These are phyloP conservation scores for Penelope pileata DNA, from an alignment of 2,113 vertebrate genomes.

Conservation along the genomic window DNA sequence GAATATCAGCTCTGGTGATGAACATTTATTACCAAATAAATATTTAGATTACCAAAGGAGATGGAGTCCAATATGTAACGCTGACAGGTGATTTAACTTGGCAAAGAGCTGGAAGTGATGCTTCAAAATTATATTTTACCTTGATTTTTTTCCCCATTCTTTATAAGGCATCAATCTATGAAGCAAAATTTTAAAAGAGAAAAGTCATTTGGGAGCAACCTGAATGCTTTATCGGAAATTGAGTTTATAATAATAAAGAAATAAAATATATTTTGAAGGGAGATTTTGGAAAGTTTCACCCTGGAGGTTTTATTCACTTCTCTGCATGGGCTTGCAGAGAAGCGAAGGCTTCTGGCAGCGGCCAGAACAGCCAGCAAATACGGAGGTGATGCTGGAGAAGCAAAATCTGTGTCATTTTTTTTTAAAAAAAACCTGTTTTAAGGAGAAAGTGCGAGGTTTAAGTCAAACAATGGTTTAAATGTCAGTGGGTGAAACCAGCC, in stretches of 20 bases:
- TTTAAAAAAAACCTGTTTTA: fast-evolving
- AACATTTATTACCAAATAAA: neutral
- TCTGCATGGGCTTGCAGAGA: neutral
- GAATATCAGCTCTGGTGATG: neutral
- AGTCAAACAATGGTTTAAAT: neutral
- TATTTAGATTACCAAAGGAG: neutral
- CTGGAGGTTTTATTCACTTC: neutral
- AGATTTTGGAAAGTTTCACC: neutral
- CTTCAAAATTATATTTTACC: too few relatives aligned
- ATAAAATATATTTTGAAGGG: neutral
- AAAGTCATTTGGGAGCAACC: neutral
- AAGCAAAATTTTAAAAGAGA: neutral
- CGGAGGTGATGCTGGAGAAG: neutral
- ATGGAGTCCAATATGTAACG: too few relatives aligned
- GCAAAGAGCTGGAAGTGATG: neutral
- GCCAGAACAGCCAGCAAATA: neutral
- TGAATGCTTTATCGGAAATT: neutral
- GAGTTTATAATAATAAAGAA: neutral
- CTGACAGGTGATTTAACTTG: neutral
- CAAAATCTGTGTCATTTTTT: neutral
- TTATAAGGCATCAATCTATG: neutral
- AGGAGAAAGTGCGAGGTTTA: neutral
- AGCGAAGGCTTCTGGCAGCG: neutral
- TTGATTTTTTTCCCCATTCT: too few relatives aligned
- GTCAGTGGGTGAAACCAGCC: too few relatives aligned